A percentile compares a stretch with the other conserved stretches of the same genome.
Conservation (phyloP, 2,888 invertebrate species). For the Conchocele bisecta region DNA sequence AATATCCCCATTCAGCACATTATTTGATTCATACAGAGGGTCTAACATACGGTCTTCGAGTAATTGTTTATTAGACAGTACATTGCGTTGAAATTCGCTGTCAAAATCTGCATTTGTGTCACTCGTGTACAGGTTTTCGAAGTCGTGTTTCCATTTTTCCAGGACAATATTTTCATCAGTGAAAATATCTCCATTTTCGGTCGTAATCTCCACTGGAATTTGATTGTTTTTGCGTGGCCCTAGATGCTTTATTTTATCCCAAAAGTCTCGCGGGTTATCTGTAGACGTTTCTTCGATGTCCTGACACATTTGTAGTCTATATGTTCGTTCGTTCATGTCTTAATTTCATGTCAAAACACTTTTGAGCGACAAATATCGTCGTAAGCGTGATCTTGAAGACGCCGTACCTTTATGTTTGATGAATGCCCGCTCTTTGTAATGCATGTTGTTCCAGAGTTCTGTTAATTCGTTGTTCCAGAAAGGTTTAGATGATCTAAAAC, state of each 20-base stretch:
- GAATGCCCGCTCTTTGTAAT: no score
- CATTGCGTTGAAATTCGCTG: neutral
- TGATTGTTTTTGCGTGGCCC: neutral
- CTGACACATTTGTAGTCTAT: neutral
- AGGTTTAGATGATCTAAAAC: no score
- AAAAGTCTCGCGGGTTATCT: neutral
- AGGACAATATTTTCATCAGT: conserved; percentile 1
- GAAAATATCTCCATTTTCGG: neutral
- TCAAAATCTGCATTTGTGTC: neutral
- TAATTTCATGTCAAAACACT: neutral
- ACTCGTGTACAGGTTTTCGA: neutral
- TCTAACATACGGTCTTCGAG: conserved; percentile 16
- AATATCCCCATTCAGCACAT: neutral
- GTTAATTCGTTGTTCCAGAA: no score
- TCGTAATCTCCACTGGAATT: neutral
- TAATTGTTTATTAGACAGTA: no score
- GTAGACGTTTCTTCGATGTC: neutral
- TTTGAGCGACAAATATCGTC: no score
- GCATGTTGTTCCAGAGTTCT: no score
- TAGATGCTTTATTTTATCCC: conserved; percentile 1
- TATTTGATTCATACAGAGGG: conserved; percentile 5
- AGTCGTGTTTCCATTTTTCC: neutral
- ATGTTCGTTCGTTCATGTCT: neutral
- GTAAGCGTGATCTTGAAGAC: no score
- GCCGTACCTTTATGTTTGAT: no score